phyloP scores from a whole-genome alignment of 2,797 vertebrate species.

The Gymnodraco acuticeps region DNA sequence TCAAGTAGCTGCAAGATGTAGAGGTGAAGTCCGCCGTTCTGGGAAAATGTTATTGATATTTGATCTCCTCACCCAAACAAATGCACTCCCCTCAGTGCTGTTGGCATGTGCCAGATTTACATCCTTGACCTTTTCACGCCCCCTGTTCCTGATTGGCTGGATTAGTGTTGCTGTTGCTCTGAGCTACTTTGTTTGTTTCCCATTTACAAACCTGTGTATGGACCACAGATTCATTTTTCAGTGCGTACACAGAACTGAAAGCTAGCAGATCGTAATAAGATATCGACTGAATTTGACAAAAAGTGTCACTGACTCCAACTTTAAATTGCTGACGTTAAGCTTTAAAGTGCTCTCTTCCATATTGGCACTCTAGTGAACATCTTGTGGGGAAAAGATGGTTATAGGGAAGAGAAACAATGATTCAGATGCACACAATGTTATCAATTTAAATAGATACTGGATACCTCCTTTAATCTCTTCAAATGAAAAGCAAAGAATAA shows the following conservation, averaged over 20 bases:
- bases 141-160: too few relatives aligned
- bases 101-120: background rate
- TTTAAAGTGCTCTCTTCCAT: slow-evolving; percentile 8
- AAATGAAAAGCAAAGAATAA: slow-evolving; percentile 1
- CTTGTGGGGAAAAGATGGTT: background rate
- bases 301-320: too few relatives aligned
- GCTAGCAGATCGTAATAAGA: too few relatives aligned
- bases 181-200: too few relatives aligned
- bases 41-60: background rate
- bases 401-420: background rate
- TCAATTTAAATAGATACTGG: background rate
- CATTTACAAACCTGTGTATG: slow-evolving; percentile 1
- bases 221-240: background rate
- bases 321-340: background rate
- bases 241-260: background rate
- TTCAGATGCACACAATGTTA: background rate
- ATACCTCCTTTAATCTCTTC: background rate
- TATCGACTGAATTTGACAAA: too few relatives aligned
- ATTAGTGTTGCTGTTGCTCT: too few relatives aligned
- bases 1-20: background rate
- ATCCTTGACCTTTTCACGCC: too few relatives aligned
- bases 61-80: background rate
- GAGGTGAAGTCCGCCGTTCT: background rate
- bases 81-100: background rate
- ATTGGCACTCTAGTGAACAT: background rate